Evolutionary conservation across 2,797 vertebrate genomes (phyloP).

Genomic region (Dendrocincla fuliginosa): DNA sequence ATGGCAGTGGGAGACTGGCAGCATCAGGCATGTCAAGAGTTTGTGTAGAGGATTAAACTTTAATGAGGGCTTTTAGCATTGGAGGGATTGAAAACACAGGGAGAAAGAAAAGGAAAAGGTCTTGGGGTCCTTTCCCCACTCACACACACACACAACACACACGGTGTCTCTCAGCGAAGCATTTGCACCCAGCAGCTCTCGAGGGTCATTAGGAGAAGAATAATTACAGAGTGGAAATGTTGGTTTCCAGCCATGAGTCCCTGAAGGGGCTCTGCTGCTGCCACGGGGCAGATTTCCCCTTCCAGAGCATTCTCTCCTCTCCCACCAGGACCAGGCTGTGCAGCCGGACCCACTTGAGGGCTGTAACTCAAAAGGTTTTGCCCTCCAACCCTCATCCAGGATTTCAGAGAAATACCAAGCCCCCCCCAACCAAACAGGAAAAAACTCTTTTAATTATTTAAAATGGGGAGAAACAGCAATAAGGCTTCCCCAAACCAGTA

Average conservation of each 20-base stretch:
- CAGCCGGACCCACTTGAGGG: accelerated
- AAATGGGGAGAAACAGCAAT: background rate
- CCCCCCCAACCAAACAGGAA: too few species aligned
- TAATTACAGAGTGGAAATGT: background rate
- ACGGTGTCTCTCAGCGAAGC: accelerated
- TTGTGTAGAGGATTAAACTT: background rate
- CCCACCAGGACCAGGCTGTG: accelerated
- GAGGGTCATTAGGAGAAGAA: background rate
- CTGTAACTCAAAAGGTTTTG: background rate
- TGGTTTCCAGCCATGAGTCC: background rate
- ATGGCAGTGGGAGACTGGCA: background rate
- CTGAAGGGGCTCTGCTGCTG: accelerated
- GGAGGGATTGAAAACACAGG: background rate
- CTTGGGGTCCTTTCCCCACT: background rate
- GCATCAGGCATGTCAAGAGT: accelerated
- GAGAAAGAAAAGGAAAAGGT: background rate
- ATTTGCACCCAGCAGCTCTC: accelerated
- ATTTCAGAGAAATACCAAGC: background rate
- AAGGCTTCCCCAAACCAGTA: background rate
- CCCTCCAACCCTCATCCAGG: background rate
- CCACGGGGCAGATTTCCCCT: background rate
- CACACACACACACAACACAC: background rate
- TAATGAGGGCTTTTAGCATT: background rate
- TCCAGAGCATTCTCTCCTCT: accelerated
- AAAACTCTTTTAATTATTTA: accelerated